A percentile compares a stretch with the other conserved stretches of the same genome.
Evolutionary conservation across 2,797 vertebrate species (phyloP).

Genomic region (Epinephelus awoara): DNA sequence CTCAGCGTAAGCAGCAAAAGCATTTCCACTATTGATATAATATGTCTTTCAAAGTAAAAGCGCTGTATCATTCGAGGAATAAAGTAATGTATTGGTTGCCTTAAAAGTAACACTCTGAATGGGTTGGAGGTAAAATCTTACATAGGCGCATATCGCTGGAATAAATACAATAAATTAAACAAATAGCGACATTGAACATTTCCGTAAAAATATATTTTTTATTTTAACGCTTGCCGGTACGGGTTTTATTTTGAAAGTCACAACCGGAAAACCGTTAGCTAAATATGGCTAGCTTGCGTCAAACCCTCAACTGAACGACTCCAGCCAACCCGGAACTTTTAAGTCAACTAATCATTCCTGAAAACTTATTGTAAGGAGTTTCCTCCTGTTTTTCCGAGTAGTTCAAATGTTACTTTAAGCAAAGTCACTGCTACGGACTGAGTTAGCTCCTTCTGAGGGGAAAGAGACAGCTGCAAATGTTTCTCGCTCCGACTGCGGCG

Average conservation of each 20-base stretch:
- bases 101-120: too few relatives aligned
- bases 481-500: slow-evolving; percentile 50
- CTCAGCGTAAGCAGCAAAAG: neutral
- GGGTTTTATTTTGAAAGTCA: slow-evolving; percentile 53
- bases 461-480: slow-evolving; percentile 54
- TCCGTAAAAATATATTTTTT: too few relatives aligned
- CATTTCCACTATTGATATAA: rapidly evolving
- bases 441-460: neutral
- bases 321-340: slow-evolving; percentile 88
- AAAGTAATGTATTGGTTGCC: rapidly evolving
- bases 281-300: rapidly evolving
- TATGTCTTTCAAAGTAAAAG: slow-evolving; percentile 58
- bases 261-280: slow-evolving; percentile 6
- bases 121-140: rapidly evolving
- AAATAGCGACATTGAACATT: neutral
- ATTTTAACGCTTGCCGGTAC: neutral
- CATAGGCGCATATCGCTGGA: rapidly evolving
- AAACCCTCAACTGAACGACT: slow-evolving; percentile 43
- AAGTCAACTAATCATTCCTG: slow-evolving; percentile 60
- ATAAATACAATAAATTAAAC: neutral
- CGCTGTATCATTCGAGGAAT: rapidly evolving
- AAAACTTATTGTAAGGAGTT: slow-evolving; percentile 46
- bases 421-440: neutral
- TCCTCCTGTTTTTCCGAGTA: slow-evolving; percentile 1
- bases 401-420: neutral